Conservation (phyloP, 92 coral and sea anemone genomes). For the Zoanthus solanderi region DNA sequence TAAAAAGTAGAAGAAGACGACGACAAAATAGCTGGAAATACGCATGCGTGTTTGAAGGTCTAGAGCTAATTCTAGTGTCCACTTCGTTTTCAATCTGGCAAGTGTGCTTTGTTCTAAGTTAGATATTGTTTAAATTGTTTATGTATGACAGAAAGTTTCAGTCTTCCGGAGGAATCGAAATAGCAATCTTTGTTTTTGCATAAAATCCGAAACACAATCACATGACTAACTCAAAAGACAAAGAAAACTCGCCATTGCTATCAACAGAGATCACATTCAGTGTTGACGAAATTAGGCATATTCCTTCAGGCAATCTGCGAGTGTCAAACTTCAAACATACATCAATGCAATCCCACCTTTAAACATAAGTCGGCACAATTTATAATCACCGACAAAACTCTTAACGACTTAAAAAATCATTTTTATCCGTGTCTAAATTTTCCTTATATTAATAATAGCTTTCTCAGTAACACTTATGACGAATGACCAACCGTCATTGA, state of each 20-base stretch:
- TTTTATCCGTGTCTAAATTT: constrained; percentile 11
- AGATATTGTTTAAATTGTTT: no score
- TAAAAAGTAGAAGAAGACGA: no score
- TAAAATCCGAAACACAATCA: not conserved
- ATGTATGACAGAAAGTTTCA: no score
- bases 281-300: not conserved
- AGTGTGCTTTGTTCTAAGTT: no score
- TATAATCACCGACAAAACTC: constrained; percentile 19
- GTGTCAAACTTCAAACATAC: not conserved
- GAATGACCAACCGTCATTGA: constrained; percentile 16
- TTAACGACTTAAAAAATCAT: constrained; percentile 12
- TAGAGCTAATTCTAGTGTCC: no score
- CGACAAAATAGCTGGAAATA: no score
- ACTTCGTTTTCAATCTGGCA: no score
- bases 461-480: not conserved
- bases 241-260: not conserved
- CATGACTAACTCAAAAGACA: not conserved
- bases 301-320: not conserved
- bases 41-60: no score
- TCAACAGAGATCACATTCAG: not conserved
- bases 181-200: not conserved
- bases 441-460: not conserved
- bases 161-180: not conserved
- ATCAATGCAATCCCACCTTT: not conserved
- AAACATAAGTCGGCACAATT: not conserved